A percentile compares a stretch with the other conserved stretches of the same genome.
These are phyloP conservation scores for Neoascia interrupta DNA, from an alignment of 2,888 invertebrate species.

Conservation along the genomic window DNA sequence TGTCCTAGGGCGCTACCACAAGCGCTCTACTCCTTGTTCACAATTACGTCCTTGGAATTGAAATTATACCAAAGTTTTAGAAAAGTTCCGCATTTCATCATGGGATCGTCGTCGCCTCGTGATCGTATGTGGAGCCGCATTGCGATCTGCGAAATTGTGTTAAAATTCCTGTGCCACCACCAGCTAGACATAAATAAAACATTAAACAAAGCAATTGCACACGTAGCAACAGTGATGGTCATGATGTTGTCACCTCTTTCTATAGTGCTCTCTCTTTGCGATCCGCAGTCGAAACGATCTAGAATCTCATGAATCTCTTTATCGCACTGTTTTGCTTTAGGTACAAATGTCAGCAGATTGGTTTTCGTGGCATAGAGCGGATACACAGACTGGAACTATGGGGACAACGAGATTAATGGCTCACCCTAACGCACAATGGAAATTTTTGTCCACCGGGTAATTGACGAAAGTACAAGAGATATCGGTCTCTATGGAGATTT, in stretches of 20 bases:
- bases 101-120: slow-evolving; percentile 2
- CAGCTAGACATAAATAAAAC: slow-evolving; percentile 68
- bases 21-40: too few relatives aligned
- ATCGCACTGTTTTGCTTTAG: slow-evolving; percentile 32
- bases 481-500: slow-evolving; percentile 49
- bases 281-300: slow-evolving; percentile 50
- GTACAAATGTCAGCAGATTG: slow-evolving; percentile 36
- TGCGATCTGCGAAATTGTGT: slow-evolving; percentile 54
- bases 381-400: slow-evolving; percentile 4
- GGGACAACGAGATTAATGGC: slow-evolving; percentile 57
- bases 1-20: too few relatives aligned
- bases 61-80: slow-evolving; percentile 62
- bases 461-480: slow-evolving; percentile 65
- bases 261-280: not conserved
- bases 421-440: slow-evolving; percentile 64
- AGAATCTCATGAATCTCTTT: slow-evolving; percentile 67
- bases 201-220: slow-evolving; percentile 69
- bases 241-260: slow-evolving; percentile 2
- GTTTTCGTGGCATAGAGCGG: not conserved
- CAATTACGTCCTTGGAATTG: slow-evolving; percentile 65
- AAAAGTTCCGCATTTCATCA: slow-evolving; percentile 67
- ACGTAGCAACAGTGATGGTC: slow-evolving; percentile 33
- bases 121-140: not conserved
- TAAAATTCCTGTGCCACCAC: slow-evolving; percentile 55
- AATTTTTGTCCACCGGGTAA: slow-evolving; percentile 57